Evolutionary conservation across 1,140 invertebrate genomes (phyloP), one percentile per base, ranked within the genome.

Genomic region (Solenopsis fugax): DNA sequence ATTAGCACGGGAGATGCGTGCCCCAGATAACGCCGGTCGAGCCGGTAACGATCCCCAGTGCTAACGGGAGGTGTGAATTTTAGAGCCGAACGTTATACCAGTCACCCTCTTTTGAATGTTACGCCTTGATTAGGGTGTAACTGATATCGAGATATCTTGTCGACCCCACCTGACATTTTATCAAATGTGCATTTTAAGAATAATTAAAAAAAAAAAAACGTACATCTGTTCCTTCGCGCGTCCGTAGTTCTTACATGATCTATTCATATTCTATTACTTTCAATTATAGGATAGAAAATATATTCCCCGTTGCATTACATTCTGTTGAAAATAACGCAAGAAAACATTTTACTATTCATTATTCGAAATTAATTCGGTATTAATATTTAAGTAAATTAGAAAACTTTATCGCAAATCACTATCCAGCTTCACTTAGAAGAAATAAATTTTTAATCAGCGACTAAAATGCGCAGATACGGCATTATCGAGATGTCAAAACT

Each of bases 1-100:
- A 41, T 56, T 29, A 73, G 54, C 85, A 75, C 76, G 34, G 21
- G 6, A 60, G 29, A 76, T 89, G 65, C 67, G 52, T 86, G 54
- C 69, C 29, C 85, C 58, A 78, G 77, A 89, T 90, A 92, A 91
- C 82, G 37, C 77, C 80, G 41, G 60, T 88, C 78, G 80, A 75
- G 76, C 87, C 86, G 91, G 87, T 87, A 86, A 60, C 88, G 58
- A 77, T 84, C 67, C 81, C 56, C 88, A 65, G 41, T 87, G 71
- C 48, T 89, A 78, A 78, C 69, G 48, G 21, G 21, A 85, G 77
- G 64, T 81, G 90, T 72, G 85, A 87, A 89, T 87, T 91, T 88
- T 89, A 62, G 80, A 80, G 1, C 29, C 64, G 62, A 82, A 76
- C 69, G 41, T 85, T 89, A 88, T 29, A 67, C 45, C 77, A 34